Percentiles rank a stretch among this genome's conserved stretches.
These are phyloP conservation scores for Cylloceria caligata DNA, from an alignment of 2,888 invertebrate species.

Conservation along the genomic window DNA sequence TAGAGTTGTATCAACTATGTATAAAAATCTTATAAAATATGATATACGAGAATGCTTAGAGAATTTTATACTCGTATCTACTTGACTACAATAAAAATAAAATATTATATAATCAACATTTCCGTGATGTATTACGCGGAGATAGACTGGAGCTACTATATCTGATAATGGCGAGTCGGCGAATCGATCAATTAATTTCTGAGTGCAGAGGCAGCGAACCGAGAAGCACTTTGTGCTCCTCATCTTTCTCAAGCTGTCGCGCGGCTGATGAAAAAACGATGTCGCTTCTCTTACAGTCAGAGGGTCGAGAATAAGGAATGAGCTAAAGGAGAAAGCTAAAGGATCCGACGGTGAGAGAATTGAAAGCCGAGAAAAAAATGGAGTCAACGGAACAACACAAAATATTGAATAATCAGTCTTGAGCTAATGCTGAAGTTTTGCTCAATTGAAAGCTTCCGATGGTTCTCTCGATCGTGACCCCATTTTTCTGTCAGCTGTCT, in stretches of 20 bases:
- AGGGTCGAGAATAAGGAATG: neutral
- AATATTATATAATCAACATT: neutral
- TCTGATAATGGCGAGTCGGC: slow-evolving; percentile 1
- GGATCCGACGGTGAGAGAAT: neutral
- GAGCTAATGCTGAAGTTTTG: neutral
- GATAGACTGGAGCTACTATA: neutral
- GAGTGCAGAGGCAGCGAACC: neutral
- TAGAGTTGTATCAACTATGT: too few species aligned
- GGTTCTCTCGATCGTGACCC: neutral
- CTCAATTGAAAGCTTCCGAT: slow-evolving; percentile 2
- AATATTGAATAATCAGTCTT: slow-evolving; percentile 27
- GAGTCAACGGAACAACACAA: slow-evolving; percentile 17
- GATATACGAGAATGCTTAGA: neutral
- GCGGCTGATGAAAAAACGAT: slow-evolving; percentile 13
- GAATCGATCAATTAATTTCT: slow-evolving; percentile 25
- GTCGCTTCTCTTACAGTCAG: slow-evolving; percentile 4
- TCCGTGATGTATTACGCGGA: slow-evolving; percentile 3
- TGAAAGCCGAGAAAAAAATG: slow-evolving; percentile 19
- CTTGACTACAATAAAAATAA: neutral
- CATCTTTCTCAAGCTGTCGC: slow-evolving; percentile 4
- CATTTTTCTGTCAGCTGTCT: too few species aligned
- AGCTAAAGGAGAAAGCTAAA: neutral
- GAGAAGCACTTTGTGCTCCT: slow-evolving; percentile 6
- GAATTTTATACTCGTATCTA: neutral
- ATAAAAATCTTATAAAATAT: neutral